Conservation (phyloP, 2,888 invertebrate genomes). For the Punctoribates punctum region DNA sequence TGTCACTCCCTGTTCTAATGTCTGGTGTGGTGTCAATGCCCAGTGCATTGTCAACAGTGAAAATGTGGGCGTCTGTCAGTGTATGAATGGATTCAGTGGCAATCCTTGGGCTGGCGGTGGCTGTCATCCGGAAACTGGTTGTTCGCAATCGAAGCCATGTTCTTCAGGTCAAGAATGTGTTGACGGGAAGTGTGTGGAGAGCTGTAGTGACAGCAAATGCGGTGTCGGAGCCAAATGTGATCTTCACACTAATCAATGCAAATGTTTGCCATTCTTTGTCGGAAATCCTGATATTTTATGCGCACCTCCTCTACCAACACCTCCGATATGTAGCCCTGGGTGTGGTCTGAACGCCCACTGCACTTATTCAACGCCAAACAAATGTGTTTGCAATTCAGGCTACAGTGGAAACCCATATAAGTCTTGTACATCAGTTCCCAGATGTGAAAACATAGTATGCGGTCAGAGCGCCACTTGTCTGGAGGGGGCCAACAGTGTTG, state of each 20-base stretch:
- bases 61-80: slow-evolving; percentile 40
- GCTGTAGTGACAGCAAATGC: slow-evolving; percentile 80
- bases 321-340: slow-evolving; percentile 71
- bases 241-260: slow-evolving; percentile 71
- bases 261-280: slow-evolving; percentile 79
- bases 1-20: slow-evolving; percentile 55
- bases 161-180: slow-evolving; percentile 46
- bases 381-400: slow-evolving; percentile 77
- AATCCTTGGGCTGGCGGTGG: slow-evolving; percentile 78
- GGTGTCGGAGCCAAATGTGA: slow-evolving; percentile 84
- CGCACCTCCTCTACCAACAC: slow-evolving; percentile 75
- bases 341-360: slow-evolving; percentile 83
- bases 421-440: slow-evolving; percentile 60
- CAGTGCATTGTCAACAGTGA: slow-evolving; percentile 61
- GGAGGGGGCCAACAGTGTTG: slow-evolving; percentile 65
- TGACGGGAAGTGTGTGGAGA: slow-evolving; percentile 54
- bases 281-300: slow-evolving; percentile 85
- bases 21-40: slow-evolving; percentile 51
- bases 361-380: slow-evolving; percentile 70
- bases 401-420: slow-evolving; percentile 82
- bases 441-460: slow-evolving; percentile 56
- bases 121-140: slow-evolving; percentile 60
- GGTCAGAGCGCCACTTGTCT: slow-evolving; percentile 75
- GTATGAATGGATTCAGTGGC: slow-evolving; percentile 65
- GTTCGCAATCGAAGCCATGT: slow-evolving; percentile 45